Evolutionary conservation across 2,113 vertebrate genomes (phyloP).

Genomic region (Oryctolagus cuniculus): DNA sequence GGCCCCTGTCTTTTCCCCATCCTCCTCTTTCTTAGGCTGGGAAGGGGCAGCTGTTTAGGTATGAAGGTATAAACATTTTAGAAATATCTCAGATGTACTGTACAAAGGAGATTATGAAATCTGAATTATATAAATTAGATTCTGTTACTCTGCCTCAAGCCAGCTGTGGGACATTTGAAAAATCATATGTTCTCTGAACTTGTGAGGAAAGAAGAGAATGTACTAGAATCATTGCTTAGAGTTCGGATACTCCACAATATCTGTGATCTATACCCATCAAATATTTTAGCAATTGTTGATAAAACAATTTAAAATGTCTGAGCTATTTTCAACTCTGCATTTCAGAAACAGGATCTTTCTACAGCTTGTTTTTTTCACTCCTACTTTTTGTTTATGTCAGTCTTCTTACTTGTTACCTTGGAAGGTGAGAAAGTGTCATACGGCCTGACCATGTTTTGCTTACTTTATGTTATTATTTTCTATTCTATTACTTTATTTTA

Average conservation of each 20-base stretch:
- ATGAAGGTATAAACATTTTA: not conserved
- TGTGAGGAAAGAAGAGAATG: not conserved
- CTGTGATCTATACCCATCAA: constrained; percentile 56
- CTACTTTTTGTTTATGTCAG: constrained; percentile 68
- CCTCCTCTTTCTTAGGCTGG: not conserved
- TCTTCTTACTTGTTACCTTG: constrained; percentile 62
- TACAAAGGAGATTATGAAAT: not conserved
- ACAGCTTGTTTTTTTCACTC: constrained; percentile 62
- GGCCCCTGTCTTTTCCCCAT: not conserved
- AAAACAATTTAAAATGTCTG: constrained; percentile 70
- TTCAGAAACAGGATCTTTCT: constrained; percentile 62
- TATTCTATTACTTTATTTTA: constrained; percentile 73
- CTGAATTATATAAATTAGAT: not conserved
- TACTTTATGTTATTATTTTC: constrained; percentile 70
- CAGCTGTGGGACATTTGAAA: constrained; percentile 27
- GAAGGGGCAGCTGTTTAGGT: not conserved
- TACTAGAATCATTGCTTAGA: not conserved
- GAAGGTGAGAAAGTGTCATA: constrained; percentile 58
- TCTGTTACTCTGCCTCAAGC: not conserved
- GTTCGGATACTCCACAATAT: constrained; percentile 53
- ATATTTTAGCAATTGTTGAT: constrained; percentile 74
- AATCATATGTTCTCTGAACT: not conserved
- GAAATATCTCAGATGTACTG: no score
- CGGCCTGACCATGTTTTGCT: constrained; percentile 64
- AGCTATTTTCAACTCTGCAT: constrained; percentile 63